Evolutionary conservation across 2,797 vertebrate genomes (phyloP), one percentile per base, ranked within the genome.

Genomic region (Nannoperca australis): DNA sequence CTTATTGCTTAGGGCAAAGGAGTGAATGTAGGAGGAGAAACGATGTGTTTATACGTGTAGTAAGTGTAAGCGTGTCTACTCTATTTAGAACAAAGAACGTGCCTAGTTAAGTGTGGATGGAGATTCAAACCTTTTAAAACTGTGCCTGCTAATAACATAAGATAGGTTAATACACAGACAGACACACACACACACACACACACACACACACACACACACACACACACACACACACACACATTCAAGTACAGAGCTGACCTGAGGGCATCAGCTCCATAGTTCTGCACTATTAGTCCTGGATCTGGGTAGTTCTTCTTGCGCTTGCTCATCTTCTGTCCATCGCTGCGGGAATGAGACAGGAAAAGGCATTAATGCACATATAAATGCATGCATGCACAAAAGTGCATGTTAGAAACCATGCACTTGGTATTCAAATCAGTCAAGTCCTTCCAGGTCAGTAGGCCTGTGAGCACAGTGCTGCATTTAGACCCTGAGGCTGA

Each of bases 241-340:
- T 58, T 76, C 66, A 86, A 73, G 72, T 78, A 73, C 75, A 79
- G 63, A 67, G 76, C 93, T 88, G 86, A 99, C 98, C 98, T 97
- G 81, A 99, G 96, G 22, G 98, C 98, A 85, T 99, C 98, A 0
- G 98, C 97, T 60, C 98, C 98, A 0, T 98, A 99, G 86, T 64
- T 96, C 75, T 96, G 90, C 85, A 99, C 97, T 76, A 99, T 86
- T 13, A 92, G 79, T 74, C 90, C 86, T 0, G 98, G 98, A 83
- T 99, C 98, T 0, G 98, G 98, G 51, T 99, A 99, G 91, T 99
- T 99, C 95, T 99, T 99, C 94, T 99, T 99, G 44, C 98, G 96
- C 90, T 99, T 99, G 93, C 98, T 99, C 98, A 99, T 99, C 93
- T 99, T 99, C 88, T 99, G 98, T 70, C 98, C 98, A 94, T 99